Evolutionary conservation across 2,113 vertebrate species (phyloP), one percentile per base, ranked within the genome.

Genomic region (Pipra filicauda): DNA sequence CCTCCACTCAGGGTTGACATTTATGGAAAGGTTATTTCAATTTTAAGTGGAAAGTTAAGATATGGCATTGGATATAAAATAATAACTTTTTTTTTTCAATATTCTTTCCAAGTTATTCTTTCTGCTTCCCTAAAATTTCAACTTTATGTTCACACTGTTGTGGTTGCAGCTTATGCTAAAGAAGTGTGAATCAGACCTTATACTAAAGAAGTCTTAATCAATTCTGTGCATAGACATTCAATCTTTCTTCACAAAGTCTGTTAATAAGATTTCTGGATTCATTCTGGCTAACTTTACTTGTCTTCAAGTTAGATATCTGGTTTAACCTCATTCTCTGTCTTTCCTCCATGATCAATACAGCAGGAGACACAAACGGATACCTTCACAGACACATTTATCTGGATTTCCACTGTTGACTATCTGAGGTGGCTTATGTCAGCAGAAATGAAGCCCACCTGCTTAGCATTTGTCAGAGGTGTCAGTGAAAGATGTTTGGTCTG

Each of bases 261-360:
- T 59, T 90, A 90, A 69, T 66, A 89, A 83, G 85, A 88, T 71
- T 84, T 90, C 64, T 88, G n/a, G 37, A 71, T 84, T 92, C 48
- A 80, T 80, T 86, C 72, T 74, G 39, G 46, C 55, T 84, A 55
- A 83, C 67, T 61, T 85, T 37, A 51, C 27, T 30, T 66, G 22
- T 70, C 80, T 79, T 46, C 31, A 85, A 76, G 37, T 48, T 65
- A 58, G n/a, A 27, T 8, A 37, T 49, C 20, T 52, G 65, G 39
- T 54, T 75, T 77, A 30, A 86, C 72, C 46, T 94, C 67, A 71
- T 95, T 79, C 69, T 30, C 43, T 18, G 4, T 46, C 59, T 86
- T 76, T 73, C 33, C 51, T 74, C 26, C 39, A 2, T 15, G 43
- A 51, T 46, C 83, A 92, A 5, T 59, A 48, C 67, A 51, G 79